Percentiles rank a stretch among this genome's conserved stretches.
phyloP scores from a whole-genome alignment of 2,797 vertebrate genomes.

The Eleutherodactylus coqui region DNA sequence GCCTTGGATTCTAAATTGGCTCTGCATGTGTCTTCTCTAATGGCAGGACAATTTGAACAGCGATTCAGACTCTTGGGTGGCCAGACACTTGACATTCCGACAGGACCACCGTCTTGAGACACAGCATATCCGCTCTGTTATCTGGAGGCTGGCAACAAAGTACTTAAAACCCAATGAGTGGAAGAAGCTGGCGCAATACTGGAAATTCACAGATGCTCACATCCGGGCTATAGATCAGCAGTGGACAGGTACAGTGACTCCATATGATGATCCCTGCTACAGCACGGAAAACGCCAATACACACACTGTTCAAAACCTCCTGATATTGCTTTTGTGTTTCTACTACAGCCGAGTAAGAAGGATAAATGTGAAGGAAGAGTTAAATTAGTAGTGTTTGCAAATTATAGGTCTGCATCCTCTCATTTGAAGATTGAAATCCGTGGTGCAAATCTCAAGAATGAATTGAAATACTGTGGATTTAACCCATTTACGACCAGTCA shows the following conservation, averaged over 20 bases:
- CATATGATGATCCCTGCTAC: neutral
- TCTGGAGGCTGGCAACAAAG: conserved; percentile 87
- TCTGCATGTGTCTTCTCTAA: conserved; percentile 20
- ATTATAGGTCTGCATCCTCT: no score
- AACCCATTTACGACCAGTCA: no score
- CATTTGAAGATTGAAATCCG: no score
- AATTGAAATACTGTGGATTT: no score
- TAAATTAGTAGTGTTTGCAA: no score
- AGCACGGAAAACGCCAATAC: neutral
- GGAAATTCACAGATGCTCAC: conserved; percentile 88
- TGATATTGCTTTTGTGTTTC: neutral
- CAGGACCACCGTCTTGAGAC: conserved; percentile 86
- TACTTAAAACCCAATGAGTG: conserved; percentile 83
- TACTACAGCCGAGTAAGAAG: neutral
- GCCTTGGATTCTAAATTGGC: neutral
- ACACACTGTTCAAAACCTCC: neutral
- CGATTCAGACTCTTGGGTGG: conserved; percentile 71
- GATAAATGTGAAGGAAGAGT: no score
- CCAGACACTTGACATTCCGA: conserved; percentile 81
- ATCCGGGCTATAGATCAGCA: conserved; percentile 83
- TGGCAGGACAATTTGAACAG: conserved; percentile 76
- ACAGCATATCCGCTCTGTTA: conserved; percentile 84
- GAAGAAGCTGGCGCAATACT: conserved; percentile 86
- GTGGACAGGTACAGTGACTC: conserved; percentile 77
- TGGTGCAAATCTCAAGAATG: no score